These are phyloP conservation scores for Diachrysia chrysitis DNA, from an alignment of 2,888 invertebrate species.

Conservation along the genomic window DNA sequence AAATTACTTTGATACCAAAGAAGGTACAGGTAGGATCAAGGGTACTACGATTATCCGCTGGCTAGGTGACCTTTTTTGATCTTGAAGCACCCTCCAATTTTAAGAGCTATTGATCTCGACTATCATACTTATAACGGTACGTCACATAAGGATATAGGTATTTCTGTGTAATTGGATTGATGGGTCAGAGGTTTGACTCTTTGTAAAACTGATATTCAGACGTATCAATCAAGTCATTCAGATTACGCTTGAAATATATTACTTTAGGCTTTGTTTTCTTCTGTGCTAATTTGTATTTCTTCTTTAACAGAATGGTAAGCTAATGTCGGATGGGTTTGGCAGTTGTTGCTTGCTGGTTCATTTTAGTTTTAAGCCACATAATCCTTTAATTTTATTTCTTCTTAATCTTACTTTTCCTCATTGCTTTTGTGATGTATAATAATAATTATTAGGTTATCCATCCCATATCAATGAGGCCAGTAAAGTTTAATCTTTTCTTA, in stretches of 20 bases:
- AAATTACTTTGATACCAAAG: not conserved
- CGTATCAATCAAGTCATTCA: too few species aligned
- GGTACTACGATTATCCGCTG: not conserved
- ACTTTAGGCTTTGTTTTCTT: not conserved
- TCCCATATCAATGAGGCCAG: not conserved
- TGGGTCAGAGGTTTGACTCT: not conserved
- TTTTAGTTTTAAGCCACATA: too few species aligned
- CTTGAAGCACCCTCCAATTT: not conserved
- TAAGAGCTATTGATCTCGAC: not conserved
- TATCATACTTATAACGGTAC: not conserved
- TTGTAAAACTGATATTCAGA: not conserved
- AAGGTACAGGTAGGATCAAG: not conserved
- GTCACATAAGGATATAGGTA: not conserved
- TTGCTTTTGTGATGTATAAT: too few species aligned
- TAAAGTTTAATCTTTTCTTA: not conserved
- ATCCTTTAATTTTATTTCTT: too few species aligned
- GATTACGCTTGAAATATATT: too few species aligned
- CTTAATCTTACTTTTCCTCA: too few species aligned
- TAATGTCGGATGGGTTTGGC: too few species aligned
- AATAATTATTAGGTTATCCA: too few species aligned
- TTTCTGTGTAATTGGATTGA: not conserved
- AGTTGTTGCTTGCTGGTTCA: too few species aligned
- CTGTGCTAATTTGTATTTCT: too few species aligned
- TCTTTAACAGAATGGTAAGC: too few species aligned
- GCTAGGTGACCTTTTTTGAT: constrained; percentile 2